Conservation (phyloP, 2,888 invertebrate species). For the Volucella zonaria region DNA sequence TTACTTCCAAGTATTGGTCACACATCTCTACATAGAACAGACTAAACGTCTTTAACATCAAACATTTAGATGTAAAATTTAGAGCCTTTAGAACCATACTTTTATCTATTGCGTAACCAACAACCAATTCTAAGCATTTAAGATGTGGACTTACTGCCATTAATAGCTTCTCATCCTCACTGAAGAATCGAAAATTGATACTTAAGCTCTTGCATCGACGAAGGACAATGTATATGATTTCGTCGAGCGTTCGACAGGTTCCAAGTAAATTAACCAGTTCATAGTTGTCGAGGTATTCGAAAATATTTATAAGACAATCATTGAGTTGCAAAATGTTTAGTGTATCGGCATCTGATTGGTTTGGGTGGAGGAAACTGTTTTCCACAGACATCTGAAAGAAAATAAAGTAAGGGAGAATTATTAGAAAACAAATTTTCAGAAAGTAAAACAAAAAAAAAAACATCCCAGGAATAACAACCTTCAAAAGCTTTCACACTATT, state of each 20-base stretch:
- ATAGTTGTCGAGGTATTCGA: constrained; percentile 51
- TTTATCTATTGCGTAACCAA: constrained; percentile 51
- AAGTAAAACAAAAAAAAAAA: too few species aligned
- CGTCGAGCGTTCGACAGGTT: constrained; percentile 49
- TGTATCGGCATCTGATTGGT: background rate
- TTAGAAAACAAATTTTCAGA: too few species aligned
- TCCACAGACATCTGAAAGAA: constrained; percentile 44
- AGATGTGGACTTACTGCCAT: constrained; percentile 21
- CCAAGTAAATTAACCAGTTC: constrained; percentile 44
- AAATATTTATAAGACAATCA: constrained; percentile 63
- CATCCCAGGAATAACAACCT: too few species aligned
- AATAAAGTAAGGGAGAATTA: too few species aligned
- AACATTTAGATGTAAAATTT: constrained; percentile 24
- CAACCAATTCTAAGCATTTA: constrained; percentile 23
- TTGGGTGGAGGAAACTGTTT: background rate
- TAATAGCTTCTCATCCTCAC: constrained; percentile 30
- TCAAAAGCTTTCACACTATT: too few species aligned
- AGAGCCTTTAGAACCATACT: constrained; percentile 38
- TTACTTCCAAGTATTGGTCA: constrained; percentile 34
- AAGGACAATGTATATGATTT: constrained; percentile 52
- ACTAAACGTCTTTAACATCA: constrained; percentile 28
- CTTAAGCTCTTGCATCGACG: constrained; percentile 54
- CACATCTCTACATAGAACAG: constrained; percentile 58
- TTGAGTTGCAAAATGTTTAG: constrained; percentile 45
- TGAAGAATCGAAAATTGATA: constrained; percentile 50